These are phyloP conservation scores for Blastomussa wellsi DNA, from an alignment of 92 coral and sea anemone species.

Conservation along the genomic window DNA sequence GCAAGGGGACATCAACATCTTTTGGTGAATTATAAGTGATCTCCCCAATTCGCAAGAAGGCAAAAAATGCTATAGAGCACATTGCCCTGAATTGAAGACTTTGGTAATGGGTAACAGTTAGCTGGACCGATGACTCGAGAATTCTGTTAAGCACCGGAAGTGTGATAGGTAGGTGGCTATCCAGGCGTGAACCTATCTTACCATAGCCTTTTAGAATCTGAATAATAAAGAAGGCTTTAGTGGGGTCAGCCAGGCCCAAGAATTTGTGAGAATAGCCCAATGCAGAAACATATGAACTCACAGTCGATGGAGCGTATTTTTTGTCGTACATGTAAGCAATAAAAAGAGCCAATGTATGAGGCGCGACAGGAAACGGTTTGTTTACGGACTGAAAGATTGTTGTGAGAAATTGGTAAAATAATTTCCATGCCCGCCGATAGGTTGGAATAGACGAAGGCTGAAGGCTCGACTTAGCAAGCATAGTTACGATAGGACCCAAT, in stretches of 20 bases:
- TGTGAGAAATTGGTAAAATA: slow-evolving; percentile 24
- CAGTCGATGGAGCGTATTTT: slow-evolving; percentile 53
- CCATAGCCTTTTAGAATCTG: slow-evolving; percentile 68
- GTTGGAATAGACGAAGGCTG: slow-evolving; percentile 50
- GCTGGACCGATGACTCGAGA: background rate
- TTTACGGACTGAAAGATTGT: background rate
- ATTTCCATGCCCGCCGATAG: slow-evolving; percentile 50
- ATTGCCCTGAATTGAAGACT: slow-evolving; percentile 40
- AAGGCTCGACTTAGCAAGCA: slow-evolving; percentile 46
- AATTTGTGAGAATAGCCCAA: slow-evolving; percentile 63
- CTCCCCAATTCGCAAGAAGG: slow-evolving; percentile 44
- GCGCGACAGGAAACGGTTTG: slow-evolving; percentile 29
- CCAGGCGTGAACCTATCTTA: slow-evolving; percentile 39
- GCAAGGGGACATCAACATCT: slow-evolving; percentile 16
- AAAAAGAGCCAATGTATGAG: slow-evolving; percentile 49
- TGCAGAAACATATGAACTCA: slow-evolving; percentile 55
- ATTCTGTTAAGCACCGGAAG: slow-evolving; percentile 32
- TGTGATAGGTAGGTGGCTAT: slow-evolving; percentile 49
- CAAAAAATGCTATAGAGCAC: slow-evolving; percentile 48
- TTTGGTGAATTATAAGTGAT: slow-evolving; percentile 16
- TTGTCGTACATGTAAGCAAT: slow-evolving; percentile 51
- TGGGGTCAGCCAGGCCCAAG: slow-evolving; percentile 51
- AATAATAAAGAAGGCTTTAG: slow-evolving; percentile 45
- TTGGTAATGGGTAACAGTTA: slow-evolving; percentile 13
- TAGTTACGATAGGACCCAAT: slow-evolving; percentile 35